Evolutionary conservation across 2,113 vertebrate genomes (phyloP), one percentile per base, ranked within the genome.

Genomic region (Oncorhynchus kisutch): DNA sequence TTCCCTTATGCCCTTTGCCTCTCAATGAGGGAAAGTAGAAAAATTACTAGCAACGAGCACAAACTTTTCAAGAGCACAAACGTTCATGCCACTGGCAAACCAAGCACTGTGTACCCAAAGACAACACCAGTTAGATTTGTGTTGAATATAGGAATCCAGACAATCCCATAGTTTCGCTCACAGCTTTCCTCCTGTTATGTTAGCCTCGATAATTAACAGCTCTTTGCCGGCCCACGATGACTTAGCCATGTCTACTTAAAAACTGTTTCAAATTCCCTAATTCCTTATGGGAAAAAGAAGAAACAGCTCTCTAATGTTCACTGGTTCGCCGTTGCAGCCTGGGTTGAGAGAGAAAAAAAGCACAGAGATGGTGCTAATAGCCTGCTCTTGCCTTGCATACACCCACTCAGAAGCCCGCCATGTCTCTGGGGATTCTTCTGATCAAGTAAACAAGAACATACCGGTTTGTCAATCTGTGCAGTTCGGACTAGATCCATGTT

Each of bases 401-500:
- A 49, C 29, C 60, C 64, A 48, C 62, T 67, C 59, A 77, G 83
- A 25, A n/a, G 66, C 34, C 1, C 13, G 5, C 12, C 54, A 73
- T 29, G 34, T 59, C 64, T 60, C 3, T 13, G 34, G 29, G 83
- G 31, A 66, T 72, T 57, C 14, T 76, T 77, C 78, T 81, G 78
- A 80, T 75, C 67, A 70, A 65, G 25, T 73, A 81, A 87, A 82
- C 71, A 85, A 78, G 74, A 66, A 59, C 74, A 75, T 76, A 73
- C 73, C 67, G 76, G 85, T 84, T 81, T 72, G 81, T 81, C 67
- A 74, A 70, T 66, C 39, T 31, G 45, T 64, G 11, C 66, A 59
- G 7, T 60, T 76, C 39, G 81, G 45, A 60, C 18, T 78, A 83
- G 83, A 84, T 79, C 78, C 75, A n/a, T 74, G 69, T 75, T 85